Base-by-base conservation (phyloP, 2,888 invertebrate species). In the Plutella xylostella region DNA sequence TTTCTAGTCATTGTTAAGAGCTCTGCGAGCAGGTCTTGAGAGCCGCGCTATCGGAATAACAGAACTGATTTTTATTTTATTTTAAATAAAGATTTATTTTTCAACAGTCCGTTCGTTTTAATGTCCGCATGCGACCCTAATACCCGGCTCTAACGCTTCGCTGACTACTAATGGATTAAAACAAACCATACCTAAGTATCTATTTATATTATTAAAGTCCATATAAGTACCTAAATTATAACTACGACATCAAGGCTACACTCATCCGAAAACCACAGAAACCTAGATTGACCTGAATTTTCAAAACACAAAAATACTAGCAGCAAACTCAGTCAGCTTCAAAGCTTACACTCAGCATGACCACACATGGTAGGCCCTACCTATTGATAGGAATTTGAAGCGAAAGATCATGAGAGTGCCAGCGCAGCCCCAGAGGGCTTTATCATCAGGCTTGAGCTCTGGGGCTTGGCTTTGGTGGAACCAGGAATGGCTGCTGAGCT, bases 41-140 rank as follows among this genome's bases (percentile, higher is more conserved):
- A 70, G 63, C n/a, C 62, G 67, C 69, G 65, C 18, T 69, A 71
- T 72, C 72, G 74, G 73, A 70, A 65, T 72, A 76, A 75, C 73
- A 77, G 77, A 76, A 82, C 82, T 83, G 82, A 83, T 83, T 80
- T n/a, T 69, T 72, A 67, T 68, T 72, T 76, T 77, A 77, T 72
- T n/a, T n/a, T n/a, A 78, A 45, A 79, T 79, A 80, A 82, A 83
- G 60, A 66, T 75, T 76, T 76, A 61, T 75, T 72, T n/a, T 63
- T 66, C 65, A 65, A 72, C 54, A 38, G 60, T 56, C 59, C 69
- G 72, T 68, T 79, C 72, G 80, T 83, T 83, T 82, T 73, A 76
- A 75, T 83, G 50, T 58, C 48, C 70, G 82, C 75, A 78, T 66
- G 77, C 53, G 67, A 64, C 67, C 65, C 57, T 60, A 59, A 69